Percentiles rank a stretch among this genome's conserved stretches.
Conservation (phyloP, 2,797 vertebrate species). For the Tokudaia tokunoshimensis region DNA sequence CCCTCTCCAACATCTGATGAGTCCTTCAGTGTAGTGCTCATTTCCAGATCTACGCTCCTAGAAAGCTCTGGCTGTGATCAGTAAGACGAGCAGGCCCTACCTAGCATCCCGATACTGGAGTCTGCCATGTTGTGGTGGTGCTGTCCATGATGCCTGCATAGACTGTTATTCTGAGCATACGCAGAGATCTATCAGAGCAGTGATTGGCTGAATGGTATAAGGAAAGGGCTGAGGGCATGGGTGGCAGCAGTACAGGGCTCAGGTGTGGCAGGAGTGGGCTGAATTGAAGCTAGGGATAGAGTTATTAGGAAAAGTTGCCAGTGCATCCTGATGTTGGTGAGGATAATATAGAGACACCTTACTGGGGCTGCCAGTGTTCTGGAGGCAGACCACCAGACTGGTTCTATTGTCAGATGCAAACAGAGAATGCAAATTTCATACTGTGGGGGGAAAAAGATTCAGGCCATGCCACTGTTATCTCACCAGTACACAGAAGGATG, state of each 20-base stretch:
- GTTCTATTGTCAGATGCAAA: neutral
- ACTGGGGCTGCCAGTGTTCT: neutral
- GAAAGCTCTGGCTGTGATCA: neutral
- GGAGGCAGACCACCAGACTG: neutral
- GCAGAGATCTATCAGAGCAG: fast-evolving
- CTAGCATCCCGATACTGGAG: no score
- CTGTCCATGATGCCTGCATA: no score
- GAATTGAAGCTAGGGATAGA: no score
- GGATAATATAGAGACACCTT: neutral
- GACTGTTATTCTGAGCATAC: neutral
- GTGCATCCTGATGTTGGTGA: neutral
- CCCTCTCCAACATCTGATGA: neutral
- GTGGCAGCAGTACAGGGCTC: fast-evolving
- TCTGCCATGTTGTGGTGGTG: neutral
- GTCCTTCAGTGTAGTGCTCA: neutral
- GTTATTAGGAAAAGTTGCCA: neutral
- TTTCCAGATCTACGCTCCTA: neutral
- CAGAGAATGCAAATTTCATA: no score
- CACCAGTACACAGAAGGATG: neutral
- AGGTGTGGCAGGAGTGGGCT: no score
- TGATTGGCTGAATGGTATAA: fast-evolving
- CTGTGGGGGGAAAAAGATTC: no score
- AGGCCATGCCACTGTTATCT: fast-evolving
- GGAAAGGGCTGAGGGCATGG: fast-evolving
- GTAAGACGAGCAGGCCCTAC: neutral